Conservation (phyloP, 2,797 vertebrate genomes). For the Neostethus bicornis region DNA sequence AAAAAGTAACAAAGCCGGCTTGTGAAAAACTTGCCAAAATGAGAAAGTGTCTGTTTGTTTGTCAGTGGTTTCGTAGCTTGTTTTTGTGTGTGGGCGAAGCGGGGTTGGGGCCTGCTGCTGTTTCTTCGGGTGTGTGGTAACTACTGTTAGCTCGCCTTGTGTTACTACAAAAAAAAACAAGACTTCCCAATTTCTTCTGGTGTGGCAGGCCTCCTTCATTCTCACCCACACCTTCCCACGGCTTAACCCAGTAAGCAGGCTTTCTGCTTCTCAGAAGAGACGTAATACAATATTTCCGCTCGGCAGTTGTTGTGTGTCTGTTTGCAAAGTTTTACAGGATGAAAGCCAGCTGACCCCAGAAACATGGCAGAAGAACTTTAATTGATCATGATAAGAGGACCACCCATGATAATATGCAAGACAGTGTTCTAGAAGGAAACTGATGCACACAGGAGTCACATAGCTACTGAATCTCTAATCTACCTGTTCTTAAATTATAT, state of each 20-base stretch:
- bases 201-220: slow-evolving; percentile 46
- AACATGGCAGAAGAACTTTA: slow-evolving; percentile 35
- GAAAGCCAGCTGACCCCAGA: slow-evolving; percentile 52
- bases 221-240: slow-evolving; percentile 25
- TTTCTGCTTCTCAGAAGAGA: slow-evolving; percentile 46
- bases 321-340: slow-evolving; percentile 29
- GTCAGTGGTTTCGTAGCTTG: slow-evolving; percentile 42
- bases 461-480: neutral
- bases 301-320: neutral
- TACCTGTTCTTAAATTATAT: neutral
- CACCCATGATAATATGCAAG: slow-evolving; percentile 34
- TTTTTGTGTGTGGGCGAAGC: slow-evolving; percentile 29
- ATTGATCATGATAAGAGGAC: slow-evolving; percentile 44
- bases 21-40: slow-evolving; percentile 5
- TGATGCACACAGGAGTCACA: slow-evolving; percentile 11
- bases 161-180: slow-evolving; percentile 57
- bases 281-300: slow-evolving; percentile 45
- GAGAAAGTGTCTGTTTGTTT: slow-evolving; percentile 5
- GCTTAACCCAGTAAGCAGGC: slow-evolving; percentile 53
- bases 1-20: neutral
- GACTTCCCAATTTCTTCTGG: slow-evolving; percentile 46
- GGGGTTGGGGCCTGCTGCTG: slow-evolving; percentile 26
- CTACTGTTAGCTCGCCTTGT: slow-evolving; percentile 23
- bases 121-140: slow-evolving; percentile 18
- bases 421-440: slow-evolving; percentile 37